phyloP scores from a whole-genome alignment of 2,797 vertebrate species.

The Phalanger gymnotis region DNA sequence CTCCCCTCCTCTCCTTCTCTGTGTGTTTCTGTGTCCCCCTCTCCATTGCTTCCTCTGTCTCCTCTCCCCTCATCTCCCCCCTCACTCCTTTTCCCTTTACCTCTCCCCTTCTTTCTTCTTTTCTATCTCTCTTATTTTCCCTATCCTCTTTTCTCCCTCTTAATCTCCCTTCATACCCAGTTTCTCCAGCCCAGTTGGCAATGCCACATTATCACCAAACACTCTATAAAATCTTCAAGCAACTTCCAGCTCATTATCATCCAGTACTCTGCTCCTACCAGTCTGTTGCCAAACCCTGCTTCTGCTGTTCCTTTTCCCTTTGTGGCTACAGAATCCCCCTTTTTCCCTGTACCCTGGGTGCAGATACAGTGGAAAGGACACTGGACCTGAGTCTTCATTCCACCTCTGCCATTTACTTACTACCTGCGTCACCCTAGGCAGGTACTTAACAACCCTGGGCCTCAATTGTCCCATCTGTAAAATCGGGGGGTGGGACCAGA shows the following conservation, averaged over 20 bases:
- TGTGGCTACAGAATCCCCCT: not conserved
- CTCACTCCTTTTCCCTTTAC: no score
- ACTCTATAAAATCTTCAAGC: not conserved
- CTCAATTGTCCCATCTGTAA: not conserved
- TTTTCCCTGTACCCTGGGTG: not conserved
- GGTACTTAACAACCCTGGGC: not conserved
- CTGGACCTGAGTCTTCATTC: not conserved
- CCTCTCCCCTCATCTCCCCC: no score
- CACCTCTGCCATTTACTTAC: not conserved
- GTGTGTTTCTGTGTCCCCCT: no score
- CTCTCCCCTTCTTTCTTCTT: not conserved
- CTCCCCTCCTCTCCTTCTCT: no score
- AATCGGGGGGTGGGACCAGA: not conserved
- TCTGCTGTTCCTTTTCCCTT: not conserved
- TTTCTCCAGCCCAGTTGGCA: slow-evolving; percentile 15
- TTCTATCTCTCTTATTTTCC: not conserved
- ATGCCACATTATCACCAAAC: not conserved
- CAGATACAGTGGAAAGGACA: not conserved
- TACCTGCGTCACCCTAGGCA: not conserved
- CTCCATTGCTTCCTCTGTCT: no score
- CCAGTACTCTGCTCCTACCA: not conserved
- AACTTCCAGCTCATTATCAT: not conserved
- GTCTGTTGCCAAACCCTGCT: not conserved
- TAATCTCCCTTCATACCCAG: not conserved
- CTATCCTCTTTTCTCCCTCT: not conserved